phyloP scores from a whole-genome alignment of 2,797 vertebrate genomes.

The Gambelia wislizenii region DNA sequence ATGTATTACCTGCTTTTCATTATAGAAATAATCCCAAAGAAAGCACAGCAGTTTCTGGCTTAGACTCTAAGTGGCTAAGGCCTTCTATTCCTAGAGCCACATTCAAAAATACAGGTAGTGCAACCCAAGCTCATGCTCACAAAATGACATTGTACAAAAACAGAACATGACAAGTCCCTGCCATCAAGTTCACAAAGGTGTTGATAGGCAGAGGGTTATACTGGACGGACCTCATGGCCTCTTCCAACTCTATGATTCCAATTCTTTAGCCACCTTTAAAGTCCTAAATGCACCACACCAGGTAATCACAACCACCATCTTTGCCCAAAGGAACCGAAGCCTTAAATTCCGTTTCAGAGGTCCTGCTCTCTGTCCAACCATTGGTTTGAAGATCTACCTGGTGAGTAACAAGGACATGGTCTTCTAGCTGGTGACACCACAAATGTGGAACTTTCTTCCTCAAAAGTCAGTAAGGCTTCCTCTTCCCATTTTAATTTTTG shows the following conservation, averaged over 20 bases:
- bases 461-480: too few species aligned
- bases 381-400: not conserved
- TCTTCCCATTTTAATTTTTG: too few species aligned
- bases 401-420: not conserved
- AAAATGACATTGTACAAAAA: not conserved
- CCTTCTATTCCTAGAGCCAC: not conserved
- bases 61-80: too few species aligned
- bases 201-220: too few species aligned
- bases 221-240: too few species aligned
- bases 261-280: not conserved
- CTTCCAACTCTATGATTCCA: too few species aligned
- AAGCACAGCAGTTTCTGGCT: not conserved
- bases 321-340: not conserved
- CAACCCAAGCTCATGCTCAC: not conserved
- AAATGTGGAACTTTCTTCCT: too few species aligned
- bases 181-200: too few species aligned
- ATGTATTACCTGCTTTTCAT: not conserved
- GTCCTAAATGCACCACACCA: too few species aligned
- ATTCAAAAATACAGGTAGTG: not conserved
- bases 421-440: too few species aligned
- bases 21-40: not conserved
- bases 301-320: not conserved
- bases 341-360: not conserved
- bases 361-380: not conserved
- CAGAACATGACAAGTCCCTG: not conserved